phyloP scores from a whole-genome alignment of 2,888 invertebrate species.

The Pecten maximus region DNA sequence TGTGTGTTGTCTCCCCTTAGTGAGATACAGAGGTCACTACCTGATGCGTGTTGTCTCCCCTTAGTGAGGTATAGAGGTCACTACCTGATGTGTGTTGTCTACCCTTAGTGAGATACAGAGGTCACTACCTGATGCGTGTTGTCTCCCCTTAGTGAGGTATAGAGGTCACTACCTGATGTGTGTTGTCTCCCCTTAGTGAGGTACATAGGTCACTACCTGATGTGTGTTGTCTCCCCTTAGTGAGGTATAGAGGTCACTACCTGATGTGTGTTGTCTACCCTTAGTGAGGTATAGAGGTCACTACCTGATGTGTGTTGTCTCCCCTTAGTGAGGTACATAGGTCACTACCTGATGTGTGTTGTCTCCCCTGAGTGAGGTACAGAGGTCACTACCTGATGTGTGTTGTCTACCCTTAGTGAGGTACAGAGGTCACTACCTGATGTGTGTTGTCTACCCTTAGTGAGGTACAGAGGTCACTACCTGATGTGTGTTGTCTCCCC shows the following conservation, averaged over 20 bases:
- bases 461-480: neutral
- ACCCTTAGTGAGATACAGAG: neutral
- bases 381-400: neutral
- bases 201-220: neutral
- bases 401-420: neutral
- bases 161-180: neutral
- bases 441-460: neutral
- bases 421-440: neutral
- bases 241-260: neutral
- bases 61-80: neutral
- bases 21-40: neutral
- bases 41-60: neutral
- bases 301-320: neutral
- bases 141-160: neutral
- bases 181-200: neutral
- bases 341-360: neutral
- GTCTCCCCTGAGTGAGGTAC: neutral
- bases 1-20: neutral
- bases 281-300: neutral
- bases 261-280: neutral
- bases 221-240: neutral
- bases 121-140: neutral
- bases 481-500: neutral
- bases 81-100: slow-evolving; percentile 80
- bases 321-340: neutral